Base-by-base conservation (phyloP, 2,113 vertebrate species). In the Cottus gobio region DNA sequence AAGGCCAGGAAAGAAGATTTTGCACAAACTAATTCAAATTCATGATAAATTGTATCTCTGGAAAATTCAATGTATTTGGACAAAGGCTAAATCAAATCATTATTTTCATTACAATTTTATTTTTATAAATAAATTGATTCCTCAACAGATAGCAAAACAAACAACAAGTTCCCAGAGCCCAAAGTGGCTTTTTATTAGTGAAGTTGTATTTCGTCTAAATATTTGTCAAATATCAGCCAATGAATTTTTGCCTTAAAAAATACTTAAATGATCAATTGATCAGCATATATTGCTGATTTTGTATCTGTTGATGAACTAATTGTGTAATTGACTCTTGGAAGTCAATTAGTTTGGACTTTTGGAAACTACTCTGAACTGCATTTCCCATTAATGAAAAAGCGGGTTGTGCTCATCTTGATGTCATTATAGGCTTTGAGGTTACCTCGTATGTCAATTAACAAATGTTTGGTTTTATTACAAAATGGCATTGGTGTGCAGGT, bases 331-430 rank as follows among this genome's bases (percentile, higher is more conserved):
- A 13, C 31, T 62, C 20, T 62, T 62, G 58, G n/a, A n/a, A n/a
- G n/a, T n/a, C n/a, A n/a, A n/a, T n/a, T n/a, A n/a, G n/a, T 46
- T 52, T 63, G 44, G 31, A 64, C 46, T 39, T 30, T 36, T 74
- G n/a, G 13, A n/a, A 42, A 64, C 28, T 57, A 10, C 15, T 60
- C 26, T 64, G 8, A 74, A 64, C 16, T 64, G 10, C 31, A 22
- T 39, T 37, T 37, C 28, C n/a, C 24, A 50, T 50, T 9, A 12
- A 57, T 57, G 13, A 16, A 57, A 30, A 57, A 30, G 26, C 18
- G 3, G 22, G 22, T 1, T 70, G 34, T 26, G 15, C 67, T 71
- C 3, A 7, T 26, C 26, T 31, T 71, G 26, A 28, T 44, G 52
- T 54, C 26, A 58, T 28, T 30, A 58, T 28, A 15, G 46, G 2